Evolutionary conservation across 2,888 invertebrate species (phyloP).

Genomic region (Lepetodrilus schrolli): DNA sequence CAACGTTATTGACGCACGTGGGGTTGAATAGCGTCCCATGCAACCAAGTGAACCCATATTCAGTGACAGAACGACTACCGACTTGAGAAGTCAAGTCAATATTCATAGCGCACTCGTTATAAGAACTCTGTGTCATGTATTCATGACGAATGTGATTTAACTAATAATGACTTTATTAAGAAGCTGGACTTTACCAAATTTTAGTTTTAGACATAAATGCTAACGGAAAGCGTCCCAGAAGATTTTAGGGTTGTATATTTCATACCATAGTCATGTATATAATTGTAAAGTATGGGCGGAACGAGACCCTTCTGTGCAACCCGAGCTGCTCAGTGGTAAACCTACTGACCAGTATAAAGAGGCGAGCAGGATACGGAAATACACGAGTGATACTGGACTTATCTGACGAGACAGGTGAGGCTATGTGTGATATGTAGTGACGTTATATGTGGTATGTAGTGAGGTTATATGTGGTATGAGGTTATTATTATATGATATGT

Average conservation of each 20-base stretch:
- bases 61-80: not conserved
- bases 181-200: not conserved
- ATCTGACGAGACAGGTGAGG: constrained; percentile 73
- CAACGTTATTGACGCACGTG: not conserved
- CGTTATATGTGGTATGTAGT: no score
- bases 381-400: constrained; percentile 67
- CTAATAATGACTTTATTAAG: not conserved
- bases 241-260: no score
- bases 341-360: constrained; percentile 69
- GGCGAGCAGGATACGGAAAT: constrained; percentile 68
- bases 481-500: no score
- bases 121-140: not conserved
- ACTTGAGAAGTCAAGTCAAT: not conserved
- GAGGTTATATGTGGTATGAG: no score
- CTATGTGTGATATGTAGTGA: no score
- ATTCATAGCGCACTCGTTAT: not conserved
- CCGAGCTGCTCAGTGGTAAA: constrained; percentile 73
- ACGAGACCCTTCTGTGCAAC: constrained; percentile 71
- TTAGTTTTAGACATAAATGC: no score
- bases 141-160: not conserved
- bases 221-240: no score
- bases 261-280: constrained; percentile 63
- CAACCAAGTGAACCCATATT: not conserved
- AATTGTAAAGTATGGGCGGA: constrained; percentile 71
- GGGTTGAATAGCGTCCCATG: constrained; percentile 11